Evolutionary conservation across 2,888 invertebrate species (phyloP).

Genomic region (Dusona sp.): DNA sequence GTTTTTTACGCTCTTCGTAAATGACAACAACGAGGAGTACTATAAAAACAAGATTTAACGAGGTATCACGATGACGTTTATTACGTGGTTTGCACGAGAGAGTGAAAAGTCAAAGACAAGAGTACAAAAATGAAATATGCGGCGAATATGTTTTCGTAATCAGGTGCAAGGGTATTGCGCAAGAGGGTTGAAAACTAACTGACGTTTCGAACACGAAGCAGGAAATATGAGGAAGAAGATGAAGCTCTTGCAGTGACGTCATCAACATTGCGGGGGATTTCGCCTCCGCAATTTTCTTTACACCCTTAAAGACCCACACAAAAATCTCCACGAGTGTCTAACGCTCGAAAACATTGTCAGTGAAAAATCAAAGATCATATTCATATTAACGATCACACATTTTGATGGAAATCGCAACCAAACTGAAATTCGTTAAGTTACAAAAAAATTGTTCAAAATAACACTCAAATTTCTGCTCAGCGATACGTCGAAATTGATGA

Average conservation of each 20-base stretch:
- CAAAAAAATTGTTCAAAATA: neutral
- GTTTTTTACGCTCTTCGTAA: neutral
- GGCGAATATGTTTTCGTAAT: constrained; percentile 1
- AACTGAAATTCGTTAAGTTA: neutral
- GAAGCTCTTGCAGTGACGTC: constrained; percentile 39
- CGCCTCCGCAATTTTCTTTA: constrained; percentile 46
- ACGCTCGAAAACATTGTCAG: neutral
- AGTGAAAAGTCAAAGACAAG: neutral
- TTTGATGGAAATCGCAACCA: neutral
- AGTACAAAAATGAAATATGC: too few relatives aligned
- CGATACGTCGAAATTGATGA: neutral
- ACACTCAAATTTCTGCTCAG: neutral
- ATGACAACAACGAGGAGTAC: neutral
- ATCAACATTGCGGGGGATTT: neutral
- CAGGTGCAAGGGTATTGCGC: constrained; percentile 16
- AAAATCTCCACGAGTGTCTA: constrained; percentile 14
- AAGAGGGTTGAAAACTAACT: constrained; percentile 49
- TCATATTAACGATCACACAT: neutral
- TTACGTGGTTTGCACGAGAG: neutral
- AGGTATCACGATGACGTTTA: neutral
- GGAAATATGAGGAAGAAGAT: constrained; percentile 16
- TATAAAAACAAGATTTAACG: neutral
- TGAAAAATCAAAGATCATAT: neutral
- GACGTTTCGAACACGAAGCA: constrained; percentile 31
- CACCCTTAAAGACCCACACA: constrained; percentile 40